phyloP scores from a whole-genome alignment of 2,113 vertebrate species.

The Phyllostomus hastatus region DNA sequence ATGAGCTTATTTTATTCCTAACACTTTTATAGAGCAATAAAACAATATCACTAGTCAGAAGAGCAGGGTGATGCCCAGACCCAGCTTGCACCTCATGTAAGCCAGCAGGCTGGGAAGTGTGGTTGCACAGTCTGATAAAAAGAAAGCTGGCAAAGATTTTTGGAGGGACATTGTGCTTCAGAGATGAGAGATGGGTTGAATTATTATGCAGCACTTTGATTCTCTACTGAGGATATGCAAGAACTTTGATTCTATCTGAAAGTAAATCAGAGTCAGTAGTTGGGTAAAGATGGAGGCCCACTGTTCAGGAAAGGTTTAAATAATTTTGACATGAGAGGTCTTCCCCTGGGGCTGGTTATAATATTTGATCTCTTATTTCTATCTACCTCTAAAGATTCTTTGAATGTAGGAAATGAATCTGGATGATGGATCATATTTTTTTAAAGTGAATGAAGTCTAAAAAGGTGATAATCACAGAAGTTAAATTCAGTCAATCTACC shows the following conservation, averaged over 20 bases:
- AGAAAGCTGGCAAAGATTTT: neutral
- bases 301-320: constrained; percentile 46
- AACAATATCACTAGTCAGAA: neutral
- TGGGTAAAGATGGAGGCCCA: constrained; percentile 28
- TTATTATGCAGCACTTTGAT: constrained; percentile 33
- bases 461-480: constrained; percentile 17
- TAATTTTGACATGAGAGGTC: constrained; percentile 32
- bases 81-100: neutral
- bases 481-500: neutral
- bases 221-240: constrained; percentile 16
- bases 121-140: neutral
- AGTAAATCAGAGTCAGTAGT: constrained; percentile 55
- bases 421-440: constrained; percentile 23
- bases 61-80: neutral
- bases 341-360: constrained; percentile 44
- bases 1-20: neutral
- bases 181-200: constrained; percentile 16
- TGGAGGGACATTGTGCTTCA: neutral
- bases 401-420: constrained; percentile 60
- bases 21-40: neutral
- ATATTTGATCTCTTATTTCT: constrained; percentile 59
- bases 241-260: constrained; percentile 58
- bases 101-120: neutral
- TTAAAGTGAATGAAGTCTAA: constrained; percentile 12
- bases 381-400: constrained; percentile 52